These are phyloP conservation scores for Clarias platycephalus DNA, from an alignment of 2,797 vertebrate genomes.

Conservation along the genomic window DNA sequence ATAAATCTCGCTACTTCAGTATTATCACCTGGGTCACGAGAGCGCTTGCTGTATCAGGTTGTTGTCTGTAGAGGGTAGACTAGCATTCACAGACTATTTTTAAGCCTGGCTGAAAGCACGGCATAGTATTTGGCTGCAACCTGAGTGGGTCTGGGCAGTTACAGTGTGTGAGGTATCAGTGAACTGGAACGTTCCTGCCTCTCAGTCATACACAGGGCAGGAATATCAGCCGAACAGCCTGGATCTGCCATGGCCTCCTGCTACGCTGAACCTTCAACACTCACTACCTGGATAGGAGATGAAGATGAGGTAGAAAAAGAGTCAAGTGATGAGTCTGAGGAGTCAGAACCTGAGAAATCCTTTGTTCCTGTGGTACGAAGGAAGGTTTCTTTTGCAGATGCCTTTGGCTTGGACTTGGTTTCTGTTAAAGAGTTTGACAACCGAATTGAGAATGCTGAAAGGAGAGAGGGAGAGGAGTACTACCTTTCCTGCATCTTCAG, in stretches of 20 bases:
- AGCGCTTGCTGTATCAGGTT: conserved; percentile 6
- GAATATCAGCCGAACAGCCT: conserved; percentile 81
- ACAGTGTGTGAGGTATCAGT: conserved; percentile 75
- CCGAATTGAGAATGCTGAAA: conserved; percentile 60
- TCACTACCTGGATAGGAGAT: conserved; percentile 56
- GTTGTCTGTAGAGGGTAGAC: conserved; percentile 52
- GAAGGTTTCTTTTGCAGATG: conserved; percentile 96
- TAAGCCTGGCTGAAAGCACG: conserved; percentile 82
- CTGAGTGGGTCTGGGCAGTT: conserved; percentile 86
- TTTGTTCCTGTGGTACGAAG: conserved; percentile 67
- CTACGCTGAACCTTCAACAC: conserved; percentile 74
- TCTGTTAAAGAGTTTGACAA: conserved; percentile 92
- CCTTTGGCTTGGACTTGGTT: conserved; percentile 90
- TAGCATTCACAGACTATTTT: conserved; percentile 82
- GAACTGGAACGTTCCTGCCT: conserved; percentile 64
- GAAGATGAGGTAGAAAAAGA: conserved; percentile 67
- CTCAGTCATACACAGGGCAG: conserved; percentile 73
- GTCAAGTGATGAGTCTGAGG: conserved; percentile 79
- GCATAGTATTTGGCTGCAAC: conserved; percentile 90
- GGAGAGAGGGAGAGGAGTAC: conserved; percentile 72
- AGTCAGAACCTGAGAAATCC: conserved; percentile 76
- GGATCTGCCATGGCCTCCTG: conserved; percentile 65
- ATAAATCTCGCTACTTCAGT: not conserved
- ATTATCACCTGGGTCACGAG: not conserved
- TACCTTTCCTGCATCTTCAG: conserved; percentile 83